Percentiles rank a stretch among this genome's conserved stretches.
phyloP scores from a whole-genome alignment of 1,140 invertebrate genomes.

The Samia ricini region DNA sequence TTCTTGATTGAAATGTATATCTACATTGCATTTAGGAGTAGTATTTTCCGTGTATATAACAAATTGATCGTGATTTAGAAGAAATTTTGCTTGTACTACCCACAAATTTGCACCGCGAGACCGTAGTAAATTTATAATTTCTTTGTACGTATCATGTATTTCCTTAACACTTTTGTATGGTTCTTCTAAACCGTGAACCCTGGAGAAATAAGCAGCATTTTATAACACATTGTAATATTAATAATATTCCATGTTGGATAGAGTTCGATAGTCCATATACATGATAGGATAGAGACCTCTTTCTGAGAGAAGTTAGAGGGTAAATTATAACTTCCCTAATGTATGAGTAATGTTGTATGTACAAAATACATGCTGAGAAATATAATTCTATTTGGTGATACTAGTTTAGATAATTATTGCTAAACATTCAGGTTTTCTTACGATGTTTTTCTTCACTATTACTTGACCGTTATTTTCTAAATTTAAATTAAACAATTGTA shows the following conservation, averaged over 20 bases:
- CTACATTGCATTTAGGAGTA: conserved; percentile 48
- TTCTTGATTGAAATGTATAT: conserved; percentile 46
- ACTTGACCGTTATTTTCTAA: too few relatives aligned
- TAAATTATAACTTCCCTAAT: neutral
- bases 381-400: too few relatives aligned
- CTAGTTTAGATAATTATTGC: neutral
- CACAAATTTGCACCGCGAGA: conserved; percentile 57
- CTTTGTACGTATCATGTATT: conserved; percentile 60
- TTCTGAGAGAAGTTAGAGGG: neutral
- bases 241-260: too few relatives aligned
- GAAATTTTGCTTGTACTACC: conserved; percentile 54
- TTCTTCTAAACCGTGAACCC: conserved; percentile 44
- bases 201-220: conserved; percentile 31
- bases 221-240: conserved; percentile 3
- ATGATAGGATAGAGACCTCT: neutral
- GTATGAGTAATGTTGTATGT: too few relatives aligned
- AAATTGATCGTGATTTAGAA: conserved; percentile 65
- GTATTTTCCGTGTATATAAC: conserved; percentile 49
- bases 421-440: neutral
- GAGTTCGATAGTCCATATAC: too few relatives aligned
- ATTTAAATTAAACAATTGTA: too few relatives aligned
- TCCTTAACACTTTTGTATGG: conserved; percentile 54
- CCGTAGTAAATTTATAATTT: conserved; percentile 55
- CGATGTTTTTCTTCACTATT: conserved; percentile 1
- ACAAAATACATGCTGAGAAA: too few relatives aligned